Evolutionary conservation across 2,113 vertebrate species (phyloP).

Genomic region (Rhinichthys klamathensis): DNA sequence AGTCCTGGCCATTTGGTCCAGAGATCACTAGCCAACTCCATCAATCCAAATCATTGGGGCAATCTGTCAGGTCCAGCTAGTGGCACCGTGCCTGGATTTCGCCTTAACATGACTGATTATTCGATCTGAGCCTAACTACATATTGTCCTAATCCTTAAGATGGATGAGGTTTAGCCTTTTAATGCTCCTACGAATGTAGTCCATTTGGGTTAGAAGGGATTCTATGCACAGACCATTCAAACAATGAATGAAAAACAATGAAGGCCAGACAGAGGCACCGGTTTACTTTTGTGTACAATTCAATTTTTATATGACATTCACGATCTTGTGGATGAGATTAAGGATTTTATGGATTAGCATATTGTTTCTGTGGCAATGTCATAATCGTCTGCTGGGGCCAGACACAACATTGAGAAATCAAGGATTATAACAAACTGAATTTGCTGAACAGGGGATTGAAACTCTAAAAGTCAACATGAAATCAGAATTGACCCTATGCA

Average conservation of each 20-base stretch:
- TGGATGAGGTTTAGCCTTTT: conserved; percentile 60
- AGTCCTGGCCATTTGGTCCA: conserved; percentile 45
- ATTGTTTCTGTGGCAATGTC: conserved; percentile 45
- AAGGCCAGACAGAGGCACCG: conserved; percentile 24
- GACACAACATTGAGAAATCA: conserved; percentile 30
- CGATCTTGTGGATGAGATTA: conserved; percentile 50
- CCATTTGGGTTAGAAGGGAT: conserved; percentile 55
- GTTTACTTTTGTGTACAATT: conserved; percentile 47
- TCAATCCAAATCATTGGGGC: conserved; percentile 57
- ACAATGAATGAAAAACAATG: conserved; percentile 14
- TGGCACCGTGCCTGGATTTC: conserved; percentile 50
- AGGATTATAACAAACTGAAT: conserved; percentile 24
- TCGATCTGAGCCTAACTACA: conserved; percentile 59
- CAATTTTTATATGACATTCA: conserved; percentile 50
- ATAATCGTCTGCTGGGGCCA: conserved; percentile 27
- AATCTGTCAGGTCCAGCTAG: conserved; percentile 56
- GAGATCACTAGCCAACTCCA: conserved; percentile 50
- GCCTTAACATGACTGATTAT: conserved; percentile 59
- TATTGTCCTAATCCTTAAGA: conserved; percentile 61
- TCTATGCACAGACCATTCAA: conserved; percentile 34
- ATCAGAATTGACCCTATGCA: conserved; percentile 23
- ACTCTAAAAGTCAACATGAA: conserved; percentile 27
- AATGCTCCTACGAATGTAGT: conserved; percentile 56
- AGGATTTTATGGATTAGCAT: conserved; percentile 45
- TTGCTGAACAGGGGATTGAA: background rate